Percentiles rank a stretch among this genome's conserved stretches.
phyloP scores from a whole-genome alignment of 2,888 invertebrate species.

The Stenotaenia linearis region DNA sequence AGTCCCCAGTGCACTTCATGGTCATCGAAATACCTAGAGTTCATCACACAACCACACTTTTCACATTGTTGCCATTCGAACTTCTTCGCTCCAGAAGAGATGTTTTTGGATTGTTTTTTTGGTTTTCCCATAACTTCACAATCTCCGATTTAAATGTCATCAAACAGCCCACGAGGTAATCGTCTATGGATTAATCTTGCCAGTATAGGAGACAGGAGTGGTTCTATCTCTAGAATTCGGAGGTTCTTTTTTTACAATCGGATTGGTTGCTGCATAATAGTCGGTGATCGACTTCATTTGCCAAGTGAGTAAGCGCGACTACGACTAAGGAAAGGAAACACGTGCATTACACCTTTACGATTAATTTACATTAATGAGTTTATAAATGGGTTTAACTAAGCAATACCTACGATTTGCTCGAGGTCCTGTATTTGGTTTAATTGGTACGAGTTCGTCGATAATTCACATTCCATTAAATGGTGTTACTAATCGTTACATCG shows the following conservation, averaged over 20 bases:
- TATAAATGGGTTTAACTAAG: slow-evolving; percentile 59
- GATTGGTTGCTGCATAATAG: too few relatives aligned
- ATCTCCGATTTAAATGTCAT: too few relatives aligned
- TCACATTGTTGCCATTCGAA: background rate
- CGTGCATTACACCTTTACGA: background rate
- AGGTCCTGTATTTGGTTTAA: slow-evolving; percentile 78
- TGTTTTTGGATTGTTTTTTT: background rate
- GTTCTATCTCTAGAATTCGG: too few relatives aligned
- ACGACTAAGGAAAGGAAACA: background rate
- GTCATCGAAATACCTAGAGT: background rate
- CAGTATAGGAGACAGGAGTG: too few relatives aligned
- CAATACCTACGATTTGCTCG: slow-evolving; percentile 87
- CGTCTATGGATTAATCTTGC: too few relatives aligned
- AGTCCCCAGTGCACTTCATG: background rate
- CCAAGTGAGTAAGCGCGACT: too few relatives aligned
- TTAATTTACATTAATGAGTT: background rate
- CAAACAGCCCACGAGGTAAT: too few relatives aligned
- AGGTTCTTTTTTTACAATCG: too few relatives aligned
- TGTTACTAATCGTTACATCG: slow-evolving; percentile 74
- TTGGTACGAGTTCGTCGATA: slow-evolving; percentile 69
- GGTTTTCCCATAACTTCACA: background rate
- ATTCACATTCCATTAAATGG: slow-evolving; percentile 70
- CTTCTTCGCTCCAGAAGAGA: background rate
- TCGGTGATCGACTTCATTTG: too few relatives aligned
- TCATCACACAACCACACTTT: background rate